Evolutionary conservation across 2,888 invertebrate species (phyloP), one percentile per base, ranked within the genome.

Genomic region (Cancer borealis): DNA sequence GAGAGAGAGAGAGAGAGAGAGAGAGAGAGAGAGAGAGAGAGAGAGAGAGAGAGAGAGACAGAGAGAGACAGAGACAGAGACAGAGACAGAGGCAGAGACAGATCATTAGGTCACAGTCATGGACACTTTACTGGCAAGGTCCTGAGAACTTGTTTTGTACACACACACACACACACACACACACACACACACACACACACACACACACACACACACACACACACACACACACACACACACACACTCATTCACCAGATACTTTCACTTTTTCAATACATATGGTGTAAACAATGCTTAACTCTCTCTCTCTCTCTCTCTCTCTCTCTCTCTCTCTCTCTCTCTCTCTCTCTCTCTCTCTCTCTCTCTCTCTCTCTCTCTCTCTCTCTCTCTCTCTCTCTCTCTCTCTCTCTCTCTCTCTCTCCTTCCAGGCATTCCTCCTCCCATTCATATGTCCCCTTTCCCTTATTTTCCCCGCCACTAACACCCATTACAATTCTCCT

Each of bases 191-290:
- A n/a, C n/a, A 14, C 54, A 39, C 39, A 39, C 39, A 14, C 17
- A 54, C 12, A 17, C 54, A 54, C 54, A 54, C 54, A 54, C 54
- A 49, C 49, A 49, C 49, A 49, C 54, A 73, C 26, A 73, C 21
- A 73, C 73, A 73, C 21, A 73, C 73, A 73, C 73, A 73, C 73
- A 26, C 26, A 73, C 73, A 73, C 21, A 26, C 73, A 73, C 73
- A 21, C 21, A 21, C 21, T 26, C 73, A 73, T 73, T 73, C n/a
- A 73, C n/a, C 73, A 73, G 1, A 30, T 30, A 30, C 30, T 79
- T 79, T 79, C 79, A 79, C 79, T n/a, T 21, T 66, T 30, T 30
- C 79, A 30, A 30, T 79, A 79, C 79, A 79, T 79, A 79, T 79
- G 79, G 79, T 30, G 26, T 8, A 26, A 26, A 66, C 17, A 66